Evolutionary conservation across 2,888 invertebrate species (phyloP), one percentile per base, ranked within the genome.

Genomic region (Hanleya hanleyi): DNA sequence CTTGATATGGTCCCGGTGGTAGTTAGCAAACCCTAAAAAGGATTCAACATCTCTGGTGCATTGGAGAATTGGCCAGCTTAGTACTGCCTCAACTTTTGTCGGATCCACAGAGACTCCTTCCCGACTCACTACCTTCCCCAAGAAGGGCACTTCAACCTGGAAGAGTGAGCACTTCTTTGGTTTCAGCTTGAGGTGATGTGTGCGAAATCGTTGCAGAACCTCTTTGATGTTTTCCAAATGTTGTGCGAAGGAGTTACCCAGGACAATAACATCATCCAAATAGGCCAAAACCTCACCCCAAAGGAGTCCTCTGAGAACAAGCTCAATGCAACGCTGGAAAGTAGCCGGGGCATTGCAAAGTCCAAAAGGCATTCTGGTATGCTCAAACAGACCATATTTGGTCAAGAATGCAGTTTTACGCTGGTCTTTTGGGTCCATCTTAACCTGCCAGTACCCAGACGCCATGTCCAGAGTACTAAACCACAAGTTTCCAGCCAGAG

Each of bases 201-300:
- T n/a, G n/a, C n/a, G n/a, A n/a, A n/a, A n/a, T n/a, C n/a, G n/a
- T n/a, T n/a, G n/a, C n/a, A n/a, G n/a, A n/a, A n/a, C n/a, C n/a
- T n/a, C n/a, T n/a, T n/a, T n/a, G n/a, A n/a, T 38, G 32, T 77
- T 79, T 1, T 41, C 9, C 9, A 76, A n/a, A 61, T 78, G 77
- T 1, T 73, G 66, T 1, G 69, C 36, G 49, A 78, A 77, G 32
- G 29, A 50, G 5, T 64, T 69, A 18, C 78, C 81, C 50, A 79
- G 64, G 2, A 80, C 80, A 7, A 81, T 41, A 1, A 78, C 70
- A 51, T 83, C 83, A 51, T 81, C 78, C 15, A 81, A 62, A n/a
- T n/a, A n/a, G n/a, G n/a, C n/a, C n/a, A n/a, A n/a, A n/a, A n/a
- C n/a, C n/a, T n/a, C n/a, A n/a, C 22, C 22, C 75, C 77, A 77